These are phyloP conservation scores for Matsumyia berberina DNA, from an alignment of 2,888 invertebrate genomes.

Conservation along the genomic window DNA sequence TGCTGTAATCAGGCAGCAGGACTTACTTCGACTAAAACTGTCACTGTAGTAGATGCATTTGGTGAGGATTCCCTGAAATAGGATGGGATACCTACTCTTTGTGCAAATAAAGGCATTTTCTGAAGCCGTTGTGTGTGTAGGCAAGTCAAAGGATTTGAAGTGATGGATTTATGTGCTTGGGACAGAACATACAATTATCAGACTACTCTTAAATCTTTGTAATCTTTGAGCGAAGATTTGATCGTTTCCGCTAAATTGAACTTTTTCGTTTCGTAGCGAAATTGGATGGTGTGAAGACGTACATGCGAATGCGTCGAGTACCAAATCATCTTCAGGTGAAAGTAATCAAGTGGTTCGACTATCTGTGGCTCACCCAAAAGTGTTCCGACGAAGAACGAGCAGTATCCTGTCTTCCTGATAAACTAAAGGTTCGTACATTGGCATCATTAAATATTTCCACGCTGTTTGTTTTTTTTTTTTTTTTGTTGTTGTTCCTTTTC, in stretches of 20 bases:
- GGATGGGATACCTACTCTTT: background rate
- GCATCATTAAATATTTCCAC: constrained; percentile 30
- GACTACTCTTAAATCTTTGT: constrained; percentile 31
- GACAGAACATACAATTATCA: constrained; percentile 49
- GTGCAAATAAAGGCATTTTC: constrained; percentile 41
- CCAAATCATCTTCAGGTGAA: constrained; percentile 98
- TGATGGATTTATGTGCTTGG: constrained; percentile 60
- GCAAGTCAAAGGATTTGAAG: constrained; percentile 52
- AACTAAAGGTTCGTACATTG: constrained; percentile 88
- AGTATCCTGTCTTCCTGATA: constrained; percentile 97
- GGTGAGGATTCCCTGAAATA: background rate
- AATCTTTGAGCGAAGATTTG: constrained; percentile 18
- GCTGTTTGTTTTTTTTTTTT: too few relatives aligned
- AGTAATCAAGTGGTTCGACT: constrained; percentile 99
- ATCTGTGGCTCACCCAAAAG: constrained; percentile 99
- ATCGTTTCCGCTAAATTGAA: constrained; percentile 6
- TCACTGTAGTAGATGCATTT: constrained; percentile 36
- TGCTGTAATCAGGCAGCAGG: constrained; percentile 65
- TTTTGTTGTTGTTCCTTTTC: constrained; percentile 2
- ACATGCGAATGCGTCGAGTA: constrained; percentile 98
- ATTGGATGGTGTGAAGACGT: constrained; percentile 98
- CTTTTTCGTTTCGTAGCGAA: constrained; percentile 90
- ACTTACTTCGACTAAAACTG: constrained; percentile 18
- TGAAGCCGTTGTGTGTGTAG: constrained; percentile 8
- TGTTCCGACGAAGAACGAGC: constrained; percentile 98